Conservation (phyloP, 1,140 invertebrate genomes). For the Sesamia nonagrioides region DNA sequence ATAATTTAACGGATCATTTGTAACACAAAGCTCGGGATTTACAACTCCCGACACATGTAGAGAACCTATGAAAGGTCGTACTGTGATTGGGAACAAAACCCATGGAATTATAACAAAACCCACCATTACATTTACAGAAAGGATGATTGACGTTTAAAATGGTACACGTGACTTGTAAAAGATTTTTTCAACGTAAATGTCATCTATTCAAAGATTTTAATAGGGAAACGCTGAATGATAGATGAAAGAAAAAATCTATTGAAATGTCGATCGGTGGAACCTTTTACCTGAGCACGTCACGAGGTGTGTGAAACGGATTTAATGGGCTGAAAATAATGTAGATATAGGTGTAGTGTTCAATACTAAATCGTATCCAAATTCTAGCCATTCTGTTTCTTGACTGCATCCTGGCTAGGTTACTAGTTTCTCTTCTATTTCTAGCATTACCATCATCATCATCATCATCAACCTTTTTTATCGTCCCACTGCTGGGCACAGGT, state of each 20-base stretch:
- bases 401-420: no score
- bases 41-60: conserved; percentile 47
- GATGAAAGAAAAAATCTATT: conserved; percentile 61
- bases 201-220: conserved; percentile 65
- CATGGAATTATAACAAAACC: conserved; percentile 68
- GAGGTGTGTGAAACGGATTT: conserved; percentile 47
- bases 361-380: no score
- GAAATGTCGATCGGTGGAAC: conserved; percentile 37
- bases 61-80: conserved; percentile 60
- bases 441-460: no score
- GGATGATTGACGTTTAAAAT: conserved; percentile 78
- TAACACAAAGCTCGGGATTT: conserved; percentile 62
- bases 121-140: conserved; percentile 58
- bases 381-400: no score
- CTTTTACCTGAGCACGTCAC: conserved; percentile 54
- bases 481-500: no score
- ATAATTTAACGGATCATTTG: conserved; percentile 80
- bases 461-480: no score
- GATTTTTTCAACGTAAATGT: conserved; percentile 63
- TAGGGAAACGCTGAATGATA: conserved; percentile 63
- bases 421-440: no score
- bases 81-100: conserved; percentile 64
- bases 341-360: neutral
- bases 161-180: conserved; percentile 62
- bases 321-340: conserved; percentile 13